Evolutionary conservation across 2,797 vertebrate species (phyloP).

Genomic region (Oceanodroma leucorhoa): DNA sequence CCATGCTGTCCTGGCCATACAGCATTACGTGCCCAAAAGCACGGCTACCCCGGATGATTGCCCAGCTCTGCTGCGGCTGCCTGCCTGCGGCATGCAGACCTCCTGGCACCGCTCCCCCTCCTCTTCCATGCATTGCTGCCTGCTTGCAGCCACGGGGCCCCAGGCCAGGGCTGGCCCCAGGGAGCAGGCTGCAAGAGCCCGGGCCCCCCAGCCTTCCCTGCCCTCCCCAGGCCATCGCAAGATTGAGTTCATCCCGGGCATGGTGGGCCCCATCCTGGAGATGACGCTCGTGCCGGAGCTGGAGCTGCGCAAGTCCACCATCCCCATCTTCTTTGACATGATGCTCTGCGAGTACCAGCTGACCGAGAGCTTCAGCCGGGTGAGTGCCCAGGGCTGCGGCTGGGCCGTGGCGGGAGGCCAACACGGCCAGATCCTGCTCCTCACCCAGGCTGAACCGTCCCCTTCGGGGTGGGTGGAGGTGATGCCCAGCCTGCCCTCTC

Average conservation of each 20-base stretch:
- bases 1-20: background rate
- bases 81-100: accelerated
- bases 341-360: slow-evolving; percentile 66
- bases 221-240: slow-evolving; percentile 38
- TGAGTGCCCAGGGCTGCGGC: background rate
- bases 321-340: slow-evolving; percentile 72
- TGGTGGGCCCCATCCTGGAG: slow-evolving; percentile 70
- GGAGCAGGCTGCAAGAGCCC: background rate
- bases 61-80: accelerated
- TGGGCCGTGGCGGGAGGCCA: background rate
- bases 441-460: accelerated
- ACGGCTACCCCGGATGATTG: accelerated
- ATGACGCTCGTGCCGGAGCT: slow-evolving; percentile 60
- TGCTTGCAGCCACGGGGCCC: accelerated
- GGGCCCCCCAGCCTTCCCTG: background rate
- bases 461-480: background rate
- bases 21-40: background rate
- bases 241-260: slow-evolving; percentile 59
- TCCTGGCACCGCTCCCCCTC: background rate
- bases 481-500: background rate
- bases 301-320: slow-evolving; percentile 64
- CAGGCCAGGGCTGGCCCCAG: background rate
- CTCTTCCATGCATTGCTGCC: accelerated
- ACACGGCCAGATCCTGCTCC: accelerated
- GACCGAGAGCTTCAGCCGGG: slow-evolving; percentile 32